Evolutionary conservation across 2,888 invertebrate genomes (phyloP), one percentile per base, ranked within the genome.

Genomic region (Limnephilus auricula): DNA sequence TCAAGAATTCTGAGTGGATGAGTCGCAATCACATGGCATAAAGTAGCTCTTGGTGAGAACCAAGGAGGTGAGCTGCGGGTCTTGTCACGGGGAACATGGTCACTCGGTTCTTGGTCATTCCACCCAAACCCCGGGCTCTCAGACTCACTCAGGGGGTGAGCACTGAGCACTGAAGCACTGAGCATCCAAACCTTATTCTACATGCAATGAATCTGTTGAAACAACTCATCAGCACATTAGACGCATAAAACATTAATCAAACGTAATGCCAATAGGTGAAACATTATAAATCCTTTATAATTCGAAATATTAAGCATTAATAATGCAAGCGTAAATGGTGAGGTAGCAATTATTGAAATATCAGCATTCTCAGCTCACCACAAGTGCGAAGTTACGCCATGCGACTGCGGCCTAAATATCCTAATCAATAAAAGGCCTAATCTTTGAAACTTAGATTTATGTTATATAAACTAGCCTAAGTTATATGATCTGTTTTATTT

Each of bases 1-100:
- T 65, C 65, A 65, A 65, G 65, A 65, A 65, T 65, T 65, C 65
- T 65, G 65, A 65, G n/a, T 65, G 65, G n/a, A 65, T 65, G 65
- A 18, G 65, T n/a, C 65, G 25, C 65, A 65, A 65, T 65, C 65
- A n/a, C 65, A 65, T 65, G 65, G 65, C 65, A 9, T 65, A 65
- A n/a, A 9, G 6, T 65, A 65, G 25, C 65, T 65, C 65, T 65
- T 65, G 65, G 65, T 65, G 65, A n/a, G 65, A 65, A n/a, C 65
- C 65, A 25, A 65, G 65, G n/a, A 65, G 65, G 65, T 2, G 65
- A 5, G n/a, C 65, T n/a, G 13, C 45, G 13, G 45, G 15, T 15
- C 15, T 50, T 10, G 40, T 9, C 15, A 15, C 45, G 65, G 65
- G 65, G n/a, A 65, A n/a, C 65, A n/a, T 65, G 5, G 25, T n/a